Evolutionary conservation across 2,113 vertebrate species (phyloP).

Genomic region (Callocephalon fimbriatum): DNA sequence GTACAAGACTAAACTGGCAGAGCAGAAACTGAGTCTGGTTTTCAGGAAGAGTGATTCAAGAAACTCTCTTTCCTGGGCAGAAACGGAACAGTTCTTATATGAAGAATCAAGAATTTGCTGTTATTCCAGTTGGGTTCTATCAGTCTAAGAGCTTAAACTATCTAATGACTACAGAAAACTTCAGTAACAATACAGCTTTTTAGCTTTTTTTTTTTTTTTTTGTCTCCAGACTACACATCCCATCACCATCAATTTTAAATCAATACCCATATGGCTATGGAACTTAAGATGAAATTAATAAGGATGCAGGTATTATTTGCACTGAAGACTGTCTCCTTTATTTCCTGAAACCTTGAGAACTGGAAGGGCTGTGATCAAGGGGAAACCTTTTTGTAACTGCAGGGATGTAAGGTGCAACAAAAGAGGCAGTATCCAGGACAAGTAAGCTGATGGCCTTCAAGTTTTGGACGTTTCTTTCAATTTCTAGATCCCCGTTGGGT

Average conservation of each 20-base stretch:
- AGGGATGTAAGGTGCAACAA: not conserved
- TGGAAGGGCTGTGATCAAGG: not conserved
- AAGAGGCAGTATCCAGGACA: not conserved
- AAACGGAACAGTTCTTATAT: not conserved
- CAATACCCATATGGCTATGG: not conserved
- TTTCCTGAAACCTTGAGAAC: not conserved
- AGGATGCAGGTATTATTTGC: not conserved
- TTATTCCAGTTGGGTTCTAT: not conserved
- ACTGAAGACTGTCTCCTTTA: not conserved
- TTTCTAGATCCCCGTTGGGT: not conserved
- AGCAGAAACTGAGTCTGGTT: not conserved
- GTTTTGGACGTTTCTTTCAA: not conserved
- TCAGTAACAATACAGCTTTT: not conserved
- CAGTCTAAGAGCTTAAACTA: not conserved
- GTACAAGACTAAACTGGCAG: not conserved
- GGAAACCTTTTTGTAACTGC: not conserved
- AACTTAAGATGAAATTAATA: not conserved
- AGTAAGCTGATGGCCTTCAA: not conserved
- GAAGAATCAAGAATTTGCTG: not conserved
- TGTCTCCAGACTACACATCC: not conserved
- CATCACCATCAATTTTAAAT: not conserved
- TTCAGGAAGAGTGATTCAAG: not conserved
- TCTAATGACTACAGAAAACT: not conserved
- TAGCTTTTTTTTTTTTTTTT: not conserved
- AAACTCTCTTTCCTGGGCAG: not conserved